Conservation (phyloP, 2,797 vertebrate genomes). For the Cyprinella venusta region DNA sequence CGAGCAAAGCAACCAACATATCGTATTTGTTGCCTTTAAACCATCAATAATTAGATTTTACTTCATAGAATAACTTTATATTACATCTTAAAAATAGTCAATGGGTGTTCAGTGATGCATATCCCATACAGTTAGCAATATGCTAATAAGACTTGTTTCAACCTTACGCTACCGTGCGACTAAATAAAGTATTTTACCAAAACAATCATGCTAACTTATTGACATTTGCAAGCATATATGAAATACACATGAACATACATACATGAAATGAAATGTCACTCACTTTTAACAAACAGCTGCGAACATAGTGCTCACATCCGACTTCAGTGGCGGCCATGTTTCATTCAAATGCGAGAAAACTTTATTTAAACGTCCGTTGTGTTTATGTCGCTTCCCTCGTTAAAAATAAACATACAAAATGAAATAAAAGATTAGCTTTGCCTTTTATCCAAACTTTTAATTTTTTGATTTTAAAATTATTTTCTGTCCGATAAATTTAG, state of each 20-base stretch:
- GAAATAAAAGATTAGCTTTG: not conserved
- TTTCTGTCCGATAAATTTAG: not conserved
- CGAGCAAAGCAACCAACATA: not conserved
- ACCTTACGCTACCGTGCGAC: not conserved
- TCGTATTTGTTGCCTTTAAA: not conserved
- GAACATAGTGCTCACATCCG: constrained; percentile 79
- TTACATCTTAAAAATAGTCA: not conserved
- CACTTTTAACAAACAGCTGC: constrained; percentile 80
- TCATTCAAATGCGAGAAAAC: not conserved
- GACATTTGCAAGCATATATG: not conserved
- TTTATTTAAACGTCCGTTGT: constrained; percentile 25
- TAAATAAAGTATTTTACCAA: not conserved
- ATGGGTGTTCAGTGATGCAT: not conserved
- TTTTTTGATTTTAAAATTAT: not conserved
- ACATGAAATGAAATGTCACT: constrained; percentile 45
- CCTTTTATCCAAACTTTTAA: not conserved
- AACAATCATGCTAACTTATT: not conserved
- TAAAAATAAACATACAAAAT: not conserved
- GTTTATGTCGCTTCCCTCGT: not conserved
- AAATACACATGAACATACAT: not conserved
- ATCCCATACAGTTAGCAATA: not conserved
- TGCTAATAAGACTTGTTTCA: not conserved
- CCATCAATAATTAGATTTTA: not conserved
- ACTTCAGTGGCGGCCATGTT: constrained; percentile 74
- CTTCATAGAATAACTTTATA: not conserved